Conservation (phyloP, 2,888 invertebrate species). For the Synanthedon formicaeformis region DNA sequence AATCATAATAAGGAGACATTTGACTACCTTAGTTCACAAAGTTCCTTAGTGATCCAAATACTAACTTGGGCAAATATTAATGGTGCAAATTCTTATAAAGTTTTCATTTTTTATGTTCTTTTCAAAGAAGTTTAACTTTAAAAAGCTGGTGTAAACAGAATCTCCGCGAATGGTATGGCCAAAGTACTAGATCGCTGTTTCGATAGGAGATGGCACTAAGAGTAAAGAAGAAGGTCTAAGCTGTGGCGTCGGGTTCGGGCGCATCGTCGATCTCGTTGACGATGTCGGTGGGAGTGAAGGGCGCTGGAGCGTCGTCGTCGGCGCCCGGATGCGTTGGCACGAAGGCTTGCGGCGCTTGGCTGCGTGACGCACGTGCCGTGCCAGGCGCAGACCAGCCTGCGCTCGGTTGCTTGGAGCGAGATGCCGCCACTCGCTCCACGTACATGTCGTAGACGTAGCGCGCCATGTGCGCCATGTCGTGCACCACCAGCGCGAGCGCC, state of each 20-base stretch:
- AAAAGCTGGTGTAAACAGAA: too few species aligned
- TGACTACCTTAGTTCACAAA: too few species aligned
- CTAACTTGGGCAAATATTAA: too few species aligned
- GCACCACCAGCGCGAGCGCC: conserved; percentile 71
- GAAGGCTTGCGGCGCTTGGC: conserved; percentile 66
- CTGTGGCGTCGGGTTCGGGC: neutral
- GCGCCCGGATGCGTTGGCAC: conserved; percentile 78
- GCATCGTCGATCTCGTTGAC: conserved; percentile 61
- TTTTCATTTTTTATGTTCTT: too few species aligned
- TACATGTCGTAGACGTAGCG: conserved; percentile 95
- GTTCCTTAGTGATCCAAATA: too few species aligned
- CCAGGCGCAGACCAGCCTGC: conserved; percentile 75
- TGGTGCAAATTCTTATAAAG: too few species aligned
- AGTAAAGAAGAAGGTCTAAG: too few species aligned
- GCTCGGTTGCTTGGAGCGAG: conserved; percentile 19
- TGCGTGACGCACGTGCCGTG: conserved; percentile 41
- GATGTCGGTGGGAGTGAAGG: conserved; percentile 56
- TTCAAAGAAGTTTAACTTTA: too few species aligned
- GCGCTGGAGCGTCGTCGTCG: conserved; percentile 28
- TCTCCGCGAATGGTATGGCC: too few species aligned
- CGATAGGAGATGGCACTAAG: too few species aligned
- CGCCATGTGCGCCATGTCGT: conserved; percentile 95
- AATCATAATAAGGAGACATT: too few species aligned
- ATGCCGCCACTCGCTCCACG: conserved; percentile 75
- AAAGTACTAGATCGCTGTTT: too few species aligned